Base-by-base conservation (phyloP, 2,888 invertebrate genomes). In the Eristalis arbustorum region DNA sequence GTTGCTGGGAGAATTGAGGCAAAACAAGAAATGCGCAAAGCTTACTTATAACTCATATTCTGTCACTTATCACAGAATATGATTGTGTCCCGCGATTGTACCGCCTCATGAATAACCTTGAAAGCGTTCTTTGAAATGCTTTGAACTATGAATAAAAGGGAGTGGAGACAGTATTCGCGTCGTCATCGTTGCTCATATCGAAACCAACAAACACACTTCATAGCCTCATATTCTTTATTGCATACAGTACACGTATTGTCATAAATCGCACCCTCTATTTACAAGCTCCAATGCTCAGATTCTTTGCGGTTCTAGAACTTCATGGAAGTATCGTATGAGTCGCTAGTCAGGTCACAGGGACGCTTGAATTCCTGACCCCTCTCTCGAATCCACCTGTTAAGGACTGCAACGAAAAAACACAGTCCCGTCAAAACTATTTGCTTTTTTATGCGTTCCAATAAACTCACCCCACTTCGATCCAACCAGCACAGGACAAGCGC, bases 381-480 rank as follows among this genome's bases (percentile, higher is more conserved):
- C 92, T 98, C 97, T 91, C 97, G 97, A 73, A 98, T 95, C 97
- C 98, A 98, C 92, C 97, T 97, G 93, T 98, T 98, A 11, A 96
- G 95, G 40, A 96, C 96, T 96, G 59, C 0, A 82, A 75, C 4
- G 37, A 10, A 63, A 64, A 13, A 67, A 10, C 3, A 2, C 18
- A 34, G 5, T 18, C 31, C 31, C 1, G 56, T 69, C 3, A 14
- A 28, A 1, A 68, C 5, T 14, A 31, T 18, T 8, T 31, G n/a
- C n/a, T n/a, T 10, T 14, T 2, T 28, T 18, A 18, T 18, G 18
- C n/a, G 1, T 1, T 18, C 49, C 59, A 3, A 18, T 11, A 59
- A 59, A 76, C 93, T 91, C 93, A 98, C 98, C 98, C 99, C 99
- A 99, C 94, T 99, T 99, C 23, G 97, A 97, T 57, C 99, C 99